These are phyloP conservation scores for Catajapyx aquilonaris DNA, from an alignment of 1,140 invertebrate species.

Conservation along the genomic window DNA sequence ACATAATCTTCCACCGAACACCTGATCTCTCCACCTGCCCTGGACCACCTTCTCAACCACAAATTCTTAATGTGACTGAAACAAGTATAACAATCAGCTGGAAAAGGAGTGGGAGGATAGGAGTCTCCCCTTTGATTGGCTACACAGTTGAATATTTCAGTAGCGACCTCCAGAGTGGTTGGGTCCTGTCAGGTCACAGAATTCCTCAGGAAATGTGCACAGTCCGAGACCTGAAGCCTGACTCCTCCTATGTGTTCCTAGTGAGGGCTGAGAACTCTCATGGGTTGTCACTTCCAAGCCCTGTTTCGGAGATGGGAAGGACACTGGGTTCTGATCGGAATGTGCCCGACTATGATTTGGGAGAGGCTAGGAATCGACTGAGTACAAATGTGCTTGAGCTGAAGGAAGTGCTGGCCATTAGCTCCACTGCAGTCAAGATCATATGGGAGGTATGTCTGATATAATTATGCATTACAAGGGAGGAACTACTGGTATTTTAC, in stretches of 20 bases:
- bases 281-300: constrained; percentile 47
- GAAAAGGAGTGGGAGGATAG: constrained; percentile 36
- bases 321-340: constrained; percentile 33
- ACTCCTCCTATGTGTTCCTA: constrained; percentile 67
- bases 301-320: constrained; percentile 36
- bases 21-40: constrained; percentile 57
- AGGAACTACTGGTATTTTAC: constrained; percentile 3
- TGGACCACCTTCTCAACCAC: constrained; percentile 36
- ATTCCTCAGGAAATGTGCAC: constrained; percentile 40
- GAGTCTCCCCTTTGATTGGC: constrained; percentile 31
- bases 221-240: constrained; percentile 48
- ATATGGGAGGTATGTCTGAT: constrained; percentile 65
- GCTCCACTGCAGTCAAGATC: constrained; percentile 58
- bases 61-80: constrained; percentile 52
- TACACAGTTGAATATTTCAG: constrained; percentile 78
- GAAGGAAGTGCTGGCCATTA: constrained; percentile 48
- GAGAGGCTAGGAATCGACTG: constrained; percentile 51
- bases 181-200: constrained; percentile 43
- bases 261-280: constrained; percentile 73
- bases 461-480: no score
- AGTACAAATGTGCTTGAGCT: constrained; percentile 62
- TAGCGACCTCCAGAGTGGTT: constrained; percentile 54
- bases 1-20: constrained; percentile 41
- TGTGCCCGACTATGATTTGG: constrained; percentile 47
- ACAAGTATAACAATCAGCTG: constrained; percentile 59